Conservation (phyloP, 1,140 invertebrate genomes). For the Asbolus verrucosus region DNA sequence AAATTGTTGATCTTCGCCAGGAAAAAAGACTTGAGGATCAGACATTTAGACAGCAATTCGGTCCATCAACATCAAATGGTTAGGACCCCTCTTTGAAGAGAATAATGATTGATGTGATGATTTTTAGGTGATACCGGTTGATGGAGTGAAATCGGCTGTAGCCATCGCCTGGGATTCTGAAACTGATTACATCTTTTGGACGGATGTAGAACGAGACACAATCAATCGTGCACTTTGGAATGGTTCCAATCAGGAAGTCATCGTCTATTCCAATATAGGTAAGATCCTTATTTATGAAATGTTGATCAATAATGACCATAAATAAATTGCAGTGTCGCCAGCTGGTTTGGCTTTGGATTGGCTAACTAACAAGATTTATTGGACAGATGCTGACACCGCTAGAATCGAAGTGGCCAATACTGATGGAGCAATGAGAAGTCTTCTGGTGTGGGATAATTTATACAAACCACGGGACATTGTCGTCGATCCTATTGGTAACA, state of each 20-base stretch:
- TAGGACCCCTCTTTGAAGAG: too few relatives aligned
- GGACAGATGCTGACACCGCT: conserved; percentile 86
- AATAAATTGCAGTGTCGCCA: conserved; percentile 80
- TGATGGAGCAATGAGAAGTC: conserved; percentile 80
- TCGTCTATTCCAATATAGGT: conserved; percentile 77
- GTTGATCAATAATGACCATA: too few relatives aligned
- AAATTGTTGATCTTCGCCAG: conserved; percentile 85
- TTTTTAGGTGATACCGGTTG: conserved; percentile 79
- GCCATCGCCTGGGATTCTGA: conserved; percentile 87
- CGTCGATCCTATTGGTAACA: conserved; percentile 79
- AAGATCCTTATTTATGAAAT: too few relatives aligned
- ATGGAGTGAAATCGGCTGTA: conserved; percentile 84
- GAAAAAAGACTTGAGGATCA: conserved; percentile 82
- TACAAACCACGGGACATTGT: conserved; percentile 88
- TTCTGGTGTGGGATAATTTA: conserved; percentile 84
- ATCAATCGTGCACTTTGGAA: conserved; percentile 84
- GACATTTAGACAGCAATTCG: conserved; percentile 72
- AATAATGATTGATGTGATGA: too few relatives aligned
- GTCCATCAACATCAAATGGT: conserved; percentile 65
- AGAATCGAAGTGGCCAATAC: conserved; percentile 85
- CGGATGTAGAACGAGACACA: conserved; percentile 84
- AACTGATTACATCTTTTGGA: conserved; percentile 87
- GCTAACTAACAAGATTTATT: conserved; percentile 89
- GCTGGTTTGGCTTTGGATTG: conserved; percentile 87
- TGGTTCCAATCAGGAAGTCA: conserved; percentile 79